Conservation (phyloP, 2,888 invertebrate genomes). For the Mythimna albipuncta region DNA sequence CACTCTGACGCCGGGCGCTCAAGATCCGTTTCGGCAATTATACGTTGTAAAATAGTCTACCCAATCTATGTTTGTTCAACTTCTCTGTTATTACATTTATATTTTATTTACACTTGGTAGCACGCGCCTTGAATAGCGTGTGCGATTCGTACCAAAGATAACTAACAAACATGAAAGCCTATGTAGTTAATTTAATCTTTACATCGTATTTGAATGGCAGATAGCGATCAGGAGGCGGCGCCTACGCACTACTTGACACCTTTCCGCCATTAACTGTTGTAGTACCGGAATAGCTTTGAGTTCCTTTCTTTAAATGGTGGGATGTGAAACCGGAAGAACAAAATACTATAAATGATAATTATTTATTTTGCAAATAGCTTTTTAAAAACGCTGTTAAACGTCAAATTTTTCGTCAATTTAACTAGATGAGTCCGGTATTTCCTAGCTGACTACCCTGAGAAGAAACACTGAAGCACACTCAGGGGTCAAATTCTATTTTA, state of each 20-base stretch:
- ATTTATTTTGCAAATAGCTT: no score
- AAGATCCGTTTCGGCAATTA: no score
- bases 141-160: constrained; percentile 27
- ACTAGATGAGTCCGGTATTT: no score
- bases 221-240: constrained; percentile 24
- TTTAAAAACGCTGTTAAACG: no score
- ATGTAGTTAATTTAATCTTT: constrained; percentile 46
- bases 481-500: no score
- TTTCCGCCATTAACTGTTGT: neutral
- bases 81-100: constrained; percentile 4
- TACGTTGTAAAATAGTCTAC: neutral
- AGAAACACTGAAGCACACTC: no score
- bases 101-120: constrained; percentile 30
- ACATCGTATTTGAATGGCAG: constrained; percentile 43
- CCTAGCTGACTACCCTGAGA: no score
- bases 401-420: no score
- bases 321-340: neutral
- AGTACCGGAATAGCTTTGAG: neutral
- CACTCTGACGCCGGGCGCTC: no score
- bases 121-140: constrained; percentile 29
- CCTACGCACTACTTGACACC: constrained; percentile 14
- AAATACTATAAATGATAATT: no score
- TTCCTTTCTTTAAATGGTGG: neutral
- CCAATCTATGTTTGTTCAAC: neutral
- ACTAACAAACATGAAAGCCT: constrained; percentile 32